Evolutionary conservation across 92 coral and sea anemone genomes (phyloP), one percentile per base, ranked within the genome.

Genomic region (Parazoanthus swiftii): DNA sequence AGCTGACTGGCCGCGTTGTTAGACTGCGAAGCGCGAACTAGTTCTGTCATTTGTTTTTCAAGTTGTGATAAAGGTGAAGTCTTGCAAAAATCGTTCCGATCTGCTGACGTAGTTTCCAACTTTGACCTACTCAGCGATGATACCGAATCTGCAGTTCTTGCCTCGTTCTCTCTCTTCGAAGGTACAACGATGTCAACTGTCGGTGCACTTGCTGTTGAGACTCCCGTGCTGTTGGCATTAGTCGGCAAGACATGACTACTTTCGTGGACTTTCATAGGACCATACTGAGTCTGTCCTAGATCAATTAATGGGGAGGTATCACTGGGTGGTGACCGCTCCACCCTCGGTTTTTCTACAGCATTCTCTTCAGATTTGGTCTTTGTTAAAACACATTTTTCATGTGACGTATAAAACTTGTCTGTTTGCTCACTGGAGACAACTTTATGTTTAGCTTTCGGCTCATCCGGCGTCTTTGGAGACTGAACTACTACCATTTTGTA

Each of bases 401-500:
- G 56, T 25, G 87, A 71, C 13, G 79, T 18, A 54, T 48, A 11
- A 46, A 84, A 84, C 44, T 18, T 35, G 13, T 46, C 87, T 4
- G 87, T 26, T 48, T 72, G 65, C 44, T 48, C 87, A 16, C 75
- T 72, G 35, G 79, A 84, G 26, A 33, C 26, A 84, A 56, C 29
- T 6, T 5, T 21, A 23, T 48, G 87, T 36, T 50, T 46, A 1
- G 79, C n/a, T 70, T 68, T 71, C 2, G 79, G 35, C 78, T 71
- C 63, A 26, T 18, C 54, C 13, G 26, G 5, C 25, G 35, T 9
- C 23, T 81, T 59, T 2, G 51, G 73, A 5, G 85, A 13, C 44
- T 42, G 85, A 59, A 81, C 85, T 63, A 59, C 85, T 6, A 81
- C 67, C 87, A 84, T 84, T 54, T 84, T 84, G 10, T 70, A 84